Evolutionary conservation across 2,888 invertebrate species (phyloP).

Genomic region (Aporophyla lueneburgensis): DNA sequence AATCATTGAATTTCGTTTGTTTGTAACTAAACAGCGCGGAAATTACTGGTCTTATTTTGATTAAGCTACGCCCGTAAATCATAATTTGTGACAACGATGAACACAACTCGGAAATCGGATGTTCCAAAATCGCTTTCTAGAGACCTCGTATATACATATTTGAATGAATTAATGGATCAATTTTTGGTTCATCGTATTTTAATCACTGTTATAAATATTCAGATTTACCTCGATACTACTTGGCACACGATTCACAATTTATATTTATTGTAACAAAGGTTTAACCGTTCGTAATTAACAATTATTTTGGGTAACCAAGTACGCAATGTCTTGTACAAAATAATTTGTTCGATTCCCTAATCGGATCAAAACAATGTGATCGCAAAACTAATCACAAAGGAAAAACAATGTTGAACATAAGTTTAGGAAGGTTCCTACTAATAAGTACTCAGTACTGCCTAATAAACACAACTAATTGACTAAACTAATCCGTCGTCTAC

Average conservation of each 20-base stretch:
- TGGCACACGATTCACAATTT: neutral
- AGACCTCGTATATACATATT: conserved; percentile 1
- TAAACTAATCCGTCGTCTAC: neutral
- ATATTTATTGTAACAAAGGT: neutral
- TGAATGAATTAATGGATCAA: conserved; percentile 33
- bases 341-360: neutral
- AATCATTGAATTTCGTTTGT: conserved; percentile 25
- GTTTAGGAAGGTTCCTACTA: neutral
- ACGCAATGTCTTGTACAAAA: neutral
- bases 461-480: neutral
- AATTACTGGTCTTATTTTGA: conserved; percentile 9
- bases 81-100: conserved; percentile 7
- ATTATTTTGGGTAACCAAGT: neutral
- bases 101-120: conserved; percentile 13
- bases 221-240: neutral
- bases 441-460: neutral
- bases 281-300: neutral
- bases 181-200: conserved; percentile 35
- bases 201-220: conserved; percentile 39
- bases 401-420: neutral
- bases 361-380: neutral
- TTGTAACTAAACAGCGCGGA: conserved; percentile 12
- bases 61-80: neutral
- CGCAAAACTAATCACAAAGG: neutral
- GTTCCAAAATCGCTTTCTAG: conserved; percentile 19